Percentiles rank a stretch among this genome's conserved stretches.
phyloP scores from a whole-genome alignment of 2,113 vertebrate genomes.

The Phocoena phocoena region DNA sequence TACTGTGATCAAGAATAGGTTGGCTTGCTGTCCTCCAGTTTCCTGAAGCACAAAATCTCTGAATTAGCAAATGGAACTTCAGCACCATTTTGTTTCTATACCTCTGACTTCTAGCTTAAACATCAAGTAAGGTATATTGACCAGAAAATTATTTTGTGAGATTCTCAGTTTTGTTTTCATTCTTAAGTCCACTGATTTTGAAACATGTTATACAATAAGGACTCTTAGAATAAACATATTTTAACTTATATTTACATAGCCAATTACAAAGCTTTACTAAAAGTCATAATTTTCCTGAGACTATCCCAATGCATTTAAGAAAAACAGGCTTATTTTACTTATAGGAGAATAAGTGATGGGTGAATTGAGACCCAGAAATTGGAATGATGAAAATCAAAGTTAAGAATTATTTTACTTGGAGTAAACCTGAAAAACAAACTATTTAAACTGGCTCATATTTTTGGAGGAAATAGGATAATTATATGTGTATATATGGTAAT shows the following conservation, averaged over 20 bases:
- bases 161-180: neutral
- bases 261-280: constrained; percentile 17
- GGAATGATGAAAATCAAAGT: neutral
- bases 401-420: neutral
- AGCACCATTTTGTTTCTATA: constrained; percentile 39
- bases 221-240: neutral
- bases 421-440: constrained; percentile 17
- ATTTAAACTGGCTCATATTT: neutral
- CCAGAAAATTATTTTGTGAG: neutral
- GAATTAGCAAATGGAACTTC: constrained; percentile 22
- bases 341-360: neutral
- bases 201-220: constrained; percentile 8
- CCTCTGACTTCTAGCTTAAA: constrained; percentile 8
- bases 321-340: neutral
- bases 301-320: neutral
- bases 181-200: neutral
- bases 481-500: neutral
- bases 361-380: constrained; percentile 31
- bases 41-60: neutral
- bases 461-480: neutral
- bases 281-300: neutral
- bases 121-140: neutral
- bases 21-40: neutral
- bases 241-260: neutral
- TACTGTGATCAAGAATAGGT: neutral